These are phyloP conservation scores for Catocala fraxini DNA, from an alignment of 2,888 invertebrate species.

Conservation along the genomic window DNA sequence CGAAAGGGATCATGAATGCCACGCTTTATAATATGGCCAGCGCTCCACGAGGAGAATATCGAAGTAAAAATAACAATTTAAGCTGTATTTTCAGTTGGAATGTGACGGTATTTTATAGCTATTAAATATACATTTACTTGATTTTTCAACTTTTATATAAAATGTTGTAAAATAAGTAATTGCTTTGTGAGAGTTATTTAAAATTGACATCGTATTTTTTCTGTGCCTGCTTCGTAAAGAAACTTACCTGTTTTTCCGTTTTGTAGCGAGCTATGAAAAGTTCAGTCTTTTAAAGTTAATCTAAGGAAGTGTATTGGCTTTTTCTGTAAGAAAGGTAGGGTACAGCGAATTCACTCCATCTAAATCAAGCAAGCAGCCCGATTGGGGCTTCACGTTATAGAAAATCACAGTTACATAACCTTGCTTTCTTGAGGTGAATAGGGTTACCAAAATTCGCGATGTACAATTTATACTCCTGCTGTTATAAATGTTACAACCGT, in stretches of 20 bases:
- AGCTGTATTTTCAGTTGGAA: constrained; percentile 31
- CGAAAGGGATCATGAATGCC: constrained; percentile 27
- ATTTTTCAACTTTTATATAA: constrained; percentile 27
- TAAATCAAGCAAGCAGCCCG: too few relatives aligned
- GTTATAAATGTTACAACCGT: too few relatives aligned
- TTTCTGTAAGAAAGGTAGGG: too few relatives aligned
- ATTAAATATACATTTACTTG: constrained; percentile 24
- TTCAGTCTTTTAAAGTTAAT: neutral
- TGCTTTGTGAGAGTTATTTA: constrained; percentile 8
- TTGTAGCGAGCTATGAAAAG: neutral
- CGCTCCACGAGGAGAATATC: constrained; percentile 22
- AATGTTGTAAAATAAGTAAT: constrained; percentile 23
- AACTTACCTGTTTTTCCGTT: neutral
- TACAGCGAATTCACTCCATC: too few relatives aligned
- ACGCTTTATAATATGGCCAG: constrained; percentile 28
- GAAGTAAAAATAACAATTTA: constrained; percentile 35
- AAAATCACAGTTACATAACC: too few relatives aligned
- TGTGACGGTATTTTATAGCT: constrained; percentile 23
- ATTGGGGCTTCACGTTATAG: too few relatives aligned
- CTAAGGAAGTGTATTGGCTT: too few relatives aligned
- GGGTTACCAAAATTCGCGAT: too few relatives aligned
- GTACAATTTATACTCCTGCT: too few relatives aligned
- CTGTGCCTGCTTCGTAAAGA: constrained; percentile 1
- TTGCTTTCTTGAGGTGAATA: too few relatives aligned
- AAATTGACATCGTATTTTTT: constrained; percentile 14